phyloP scores from a whole-genome alignment of 2,113 vertebrate genomes.

The Abramis brama region DNA sequence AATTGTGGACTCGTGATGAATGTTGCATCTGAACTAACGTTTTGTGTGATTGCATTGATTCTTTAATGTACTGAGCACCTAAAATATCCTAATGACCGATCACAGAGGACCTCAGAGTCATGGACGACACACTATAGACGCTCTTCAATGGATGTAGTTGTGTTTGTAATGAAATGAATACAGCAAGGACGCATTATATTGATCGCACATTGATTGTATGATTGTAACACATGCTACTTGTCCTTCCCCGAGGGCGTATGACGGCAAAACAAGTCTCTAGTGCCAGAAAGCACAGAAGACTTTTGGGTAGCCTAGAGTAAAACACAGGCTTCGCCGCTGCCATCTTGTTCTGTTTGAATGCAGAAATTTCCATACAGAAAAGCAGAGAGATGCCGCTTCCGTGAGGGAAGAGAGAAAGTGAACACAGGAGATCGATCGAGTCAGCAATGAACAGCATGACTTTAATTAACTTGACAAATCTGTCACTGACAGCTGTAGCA shows the following conservation, averaged over 20 bases:
- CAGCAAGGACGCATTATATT: neutral
- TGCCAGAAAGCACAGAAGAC: neutral
- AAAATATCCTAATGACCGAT: neutral
- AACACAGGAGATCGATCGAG: neutral
- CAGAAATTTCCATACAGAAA: neutral
- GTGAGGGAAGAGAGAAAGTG: neutral
- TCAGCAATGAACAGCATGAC: neutral
- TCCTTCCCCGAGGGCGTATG: neutral
- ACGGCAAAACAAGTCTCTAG: neutral
- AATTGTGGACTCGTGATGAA: no score
- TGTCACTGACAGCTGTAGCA: slow-evolving; percentile 20
- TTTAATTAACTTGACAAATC: slow-evolving; percentile 20
- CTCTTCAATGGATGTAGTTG: neutral
- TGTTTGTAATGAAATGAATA: neutral
- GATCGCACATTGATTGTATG: no score
- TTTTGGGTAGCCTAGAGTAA: neutral
- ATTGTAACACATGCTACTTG: neutral
- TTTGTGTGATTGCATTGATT: neutral
- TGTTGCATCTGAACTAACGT: neutral
- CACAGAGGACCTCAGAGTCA: neutral
- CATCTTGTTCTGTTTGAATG: neutral
- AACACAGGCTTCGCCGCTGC: neutral
- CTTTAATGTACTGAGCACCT: neutral
- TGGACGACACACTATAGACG: neutral
- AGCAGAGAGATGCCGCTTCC: neutral